These are phyloP conservation scores for Coelinius sp. DNA, from an alignment of 2,888 invertebrate genomes.

Conservation along the genomic window DNA sequence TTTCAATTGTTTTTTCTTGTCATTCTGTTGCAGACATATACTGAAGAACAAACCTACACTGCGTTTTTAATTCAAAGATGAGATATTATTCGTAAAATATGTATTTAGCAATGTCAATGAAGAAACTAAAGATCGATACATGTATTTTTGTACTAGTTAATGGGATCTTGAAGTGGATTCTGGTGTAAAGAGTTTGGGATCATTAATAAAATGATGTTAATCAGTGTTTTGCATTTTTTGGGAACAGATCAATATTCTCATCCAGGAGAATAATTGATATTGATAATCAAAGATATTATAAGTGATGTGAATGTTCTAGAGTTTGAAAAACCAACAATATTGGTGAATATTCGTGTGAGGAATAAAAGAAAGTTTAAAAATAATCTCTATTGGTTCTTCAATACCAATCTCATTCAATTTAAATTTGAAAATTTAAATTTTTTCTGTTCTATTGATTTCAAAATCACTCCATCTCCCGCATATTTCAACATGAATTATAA, in stretches of 20 bases:
- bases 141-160: background rate
- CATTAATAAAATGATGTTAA: background rate
- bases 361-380: background rate
- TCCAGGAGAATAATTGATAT: background rate
- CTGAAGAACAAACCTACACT: slow-evolving; percentile 90
- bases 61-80: slow-evolving; percentile 74
- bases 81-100: background rate
- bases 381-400: background rate
- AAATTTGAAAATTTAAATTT: too few relatives aligned
- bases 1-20: slow-evolving; percentile 16
- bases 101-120: background rate
- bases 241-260: background rate
- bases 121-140: background rate
- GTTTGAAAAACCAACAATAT: background rate
- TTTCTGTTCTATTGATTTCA: too few relatives aligned
- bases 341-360: background rate
- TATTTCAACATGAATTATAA: too few relatives aligned
- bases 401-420: too few relatives aligned
- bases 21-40: slow-evolving; percentile 82
- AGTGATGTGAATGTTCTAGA: background rate
- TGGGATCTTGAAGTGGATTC: background rate
- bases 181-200: background rate
- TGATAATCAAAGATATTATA: background rate
- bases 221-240: background rate
- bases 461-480: too few relatives aligned